phyloP scores from a whole-genome alignment of 2,888 invertebrate species.

The Crocallis elinguaria region DNA sequence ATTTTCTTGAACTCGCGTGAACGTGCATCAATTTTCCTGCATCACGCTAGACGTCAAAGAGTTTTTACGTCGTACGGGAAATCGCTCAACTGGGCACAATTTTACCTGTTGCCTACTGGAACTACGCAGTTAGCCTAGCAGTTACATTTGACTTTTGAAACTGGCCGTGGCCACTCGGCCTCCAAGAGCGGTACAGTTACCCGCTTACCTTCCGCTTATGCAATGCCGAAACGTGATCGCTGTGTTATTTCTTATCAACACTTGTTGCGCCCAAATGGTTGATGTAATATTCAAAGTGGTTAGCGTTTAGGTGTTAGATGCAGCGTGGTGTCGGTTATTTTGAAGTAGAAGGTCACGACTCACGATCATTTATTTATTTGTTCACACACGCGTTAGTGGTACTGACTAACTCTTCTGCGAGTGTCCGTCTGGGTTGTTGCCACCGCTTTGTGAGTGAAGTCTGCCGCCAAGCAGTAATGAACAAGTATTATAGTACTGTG shows the following conservation, averaged over 20 bases:
- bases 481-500: no score
- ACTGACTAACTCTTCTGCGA: no score
- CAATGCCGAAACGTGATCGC: slow-evolving; percentile 32
- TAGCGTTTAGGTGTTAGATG: slow-evolving; percentile 14
- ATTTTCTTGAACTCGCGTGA: no score
- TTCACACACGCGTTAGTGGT: no score
- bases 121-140: background rate
- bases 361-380: background rate
- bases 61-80: background rate
- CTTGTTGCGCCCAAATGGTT: slow-evolving; percentile 29
- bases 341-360: slow-evolving; percentile 2
- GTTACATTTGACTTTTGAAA: background rate
- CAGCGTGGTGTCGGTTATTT: background rate
- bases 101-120: slow-evolving; percentile 2
- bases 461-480: no score
- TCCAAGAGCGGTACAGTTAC: slow-evolving; percentile 27
- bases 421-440: no score
- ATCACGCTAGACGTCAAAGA: background rate
- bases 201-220: slow-evolving; percentile 33
- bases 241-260: slow-evolving; percentile 16
- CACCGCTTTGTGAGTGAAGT: no score
- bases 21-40: background rate
- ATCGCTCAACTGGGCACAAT: background rate
- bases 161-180: slow-evolving; percentile 22
- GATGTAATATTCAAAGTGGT: slow-evolving; percentile 21